phyloP scores from a whole-genome alignment of 2,113 vertebrate species.

The Carassius gibelio region DNA sequence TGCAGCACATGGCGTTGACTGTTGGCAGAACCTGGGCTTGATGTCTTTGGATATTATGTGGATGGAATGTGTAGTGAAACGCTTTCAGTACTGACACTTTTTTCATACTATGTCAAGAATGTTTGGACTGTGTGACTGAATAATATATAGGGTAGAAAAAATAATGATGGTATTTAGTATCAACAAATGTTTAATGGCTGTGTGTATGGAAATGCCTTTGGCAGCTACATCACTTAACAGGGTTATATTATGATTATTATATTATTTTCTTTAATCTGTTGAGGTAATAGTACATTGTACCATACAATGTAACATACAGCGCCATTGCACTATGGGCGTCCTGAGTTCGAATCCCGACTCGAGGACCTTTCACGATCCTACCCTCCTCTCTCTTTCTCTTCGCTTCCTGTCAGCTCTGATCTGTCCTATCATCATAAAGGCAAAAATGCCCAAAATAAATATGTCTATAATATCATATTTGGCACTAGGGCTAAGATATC shows the following conservation, averaged over 20 bases:
- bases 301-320: background rate
- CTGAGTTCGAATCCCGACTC: no score
- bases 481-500: no score
- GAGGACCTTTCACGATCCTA: no score
- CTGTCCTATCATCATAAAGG: no score
- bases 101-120: background rate
- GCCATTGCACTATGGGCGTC: no score
- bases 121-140: background rate
- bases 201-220: background rate
- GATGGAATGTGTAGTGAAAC: background rate
- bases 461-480: no score
- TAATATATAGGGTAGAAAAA: background rate
- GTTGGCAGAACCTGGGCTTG: background rate
- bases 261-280: background rate
- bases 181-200: background rate
- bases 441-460: no score
- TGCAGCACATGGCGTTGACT: background rate
- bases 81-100: background rate
- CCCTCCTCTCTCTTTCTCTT: no score
- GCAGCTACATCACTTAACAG: background rate
- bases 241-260: background rate
- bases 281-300: background rate
- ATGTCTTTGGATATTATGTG: background rate
- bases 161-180: background rate
- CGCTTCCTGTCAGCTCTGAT: no score